Evolutionary conservation across 1,140 invertebrate species (phyloP).

Genomic region (Trachymyrmex septentrionalis): DNA sequence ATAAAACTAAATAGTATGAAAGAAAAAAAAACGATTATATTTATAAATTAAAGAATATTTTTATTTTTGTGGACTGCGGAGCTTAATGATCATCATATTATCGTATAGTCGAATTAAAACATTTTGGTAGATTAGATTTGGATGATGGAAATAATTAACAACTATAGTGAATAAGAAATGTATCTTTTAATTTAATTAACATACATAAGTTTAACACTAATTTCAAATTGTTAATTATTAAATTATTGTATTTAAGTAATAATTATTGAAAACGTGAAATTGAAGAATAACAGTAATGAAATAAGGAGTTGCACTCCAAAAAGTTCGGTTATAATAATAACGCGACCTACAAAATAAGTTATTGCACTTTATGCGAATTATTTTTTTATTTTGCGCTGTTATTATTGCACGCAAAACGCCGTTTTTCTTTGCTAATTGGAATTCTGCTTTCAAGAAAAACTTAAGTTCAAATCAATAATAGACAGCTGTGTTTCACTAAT

Average conservation of each 20-base stretch:
- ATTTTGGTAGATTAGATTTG: neutral
- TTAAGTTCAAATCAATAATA: slow-evolving; percentile 28
- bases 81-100: neutral
- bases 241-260: neutral
- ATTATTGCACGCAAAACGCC: neutral
- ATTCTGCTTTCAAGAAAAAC: slow-evolving; percentile 25
- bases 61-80: neutral
- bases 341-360: neutral
- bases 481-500: slow-evolving; percentile 34
- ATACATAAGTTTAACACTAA: neutral
- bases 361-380: neutral
- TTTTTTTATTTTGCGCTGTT: neutral
- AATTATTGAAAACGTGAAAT: neutral
- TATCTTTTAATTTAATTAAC: slow-evolving; percentile 25
- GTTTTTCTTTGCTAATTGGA: slow-evolving; percentile 34
- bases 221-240: neutral
- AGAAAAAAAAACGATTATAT: neutral
- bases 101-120: neutral
- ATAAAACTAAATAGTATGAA: neutral
- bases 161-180: neutral
- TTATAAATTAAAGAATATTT: neutral
- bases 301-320: neutral
- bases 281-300: neutral
- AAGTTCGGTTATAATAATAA: slow-evolving; percentile 8
- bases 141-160: neutral